Evolutionary conservation across 2,888 invertebrate species (phyloP).

Genomic region (Metacarcinus magister): DNA sequence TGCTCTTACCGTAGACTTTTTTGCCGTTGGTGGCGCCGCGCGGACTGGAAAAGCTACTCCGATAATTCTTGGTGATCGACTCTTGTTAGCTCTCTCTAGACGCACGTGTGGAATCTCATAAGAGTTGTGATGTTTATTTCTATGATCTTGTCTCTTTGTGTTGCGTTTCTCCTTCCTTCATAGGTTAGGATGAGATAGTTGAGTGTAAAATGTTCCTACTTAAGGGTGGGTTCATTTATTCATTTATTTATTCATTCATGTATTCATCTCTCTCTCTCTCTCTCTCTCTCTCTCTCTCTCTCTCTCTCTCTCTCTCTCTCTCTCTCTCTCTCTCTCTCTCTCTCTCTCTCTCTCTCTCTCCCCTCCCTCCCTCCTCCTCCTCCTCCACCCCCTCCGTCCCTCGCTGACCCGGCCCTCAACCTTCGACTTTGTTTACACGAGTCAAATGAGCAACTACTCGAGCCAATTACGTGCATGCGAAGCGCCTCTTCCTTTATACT

Average conservation of each 20-base stretch:
- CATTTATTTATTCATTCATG: background rate
- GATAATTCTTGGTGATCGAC: too few species aligned
- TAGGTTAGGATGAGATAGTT: too few species aligned
- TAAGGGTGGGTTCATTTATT: too few species aligned
- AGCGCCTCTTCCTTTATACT: slow-evolving; percentile 63
- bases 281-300: slow-evolving; percentile 35
- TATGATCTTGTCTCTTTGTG: too few species aligned
- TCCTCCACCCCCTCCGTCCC: background rate
- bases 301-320: slow-evolving; percentile 63
- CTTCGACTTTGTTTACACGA: slow-evolving; percentile 44
- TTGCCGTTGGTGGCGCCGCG: too few species aligned
- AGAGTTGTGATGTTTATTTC: too few species aligned
- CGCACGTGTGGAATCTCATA: too few species aligned
- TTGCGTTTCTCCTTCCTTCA: too few species aligned
- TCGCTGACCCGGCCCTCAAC: background rate
- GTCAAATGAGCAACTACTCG: slow-evolving; percentile 68
- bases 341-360: slow-evolving; percentile 34
- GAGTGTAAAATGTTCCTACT: too few species aligned
- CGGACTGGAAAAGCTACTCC: too few species aligned
- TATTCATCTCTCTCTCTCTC: background rate
- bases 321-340: slow-evolving; percentile 52
- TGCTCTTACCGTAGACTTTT: background rate
- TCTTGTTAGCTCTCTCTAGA: too few species aligned
- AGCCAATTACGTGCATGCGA: slow-evolving; percentile 54
- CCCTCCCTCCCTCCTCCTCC: background rate